These are phyloP conservation scores for Novumbra hubbsi DNA, from an alignment of 2,797 vertebrate genomes.

Conservation along the genomic window DNA sequence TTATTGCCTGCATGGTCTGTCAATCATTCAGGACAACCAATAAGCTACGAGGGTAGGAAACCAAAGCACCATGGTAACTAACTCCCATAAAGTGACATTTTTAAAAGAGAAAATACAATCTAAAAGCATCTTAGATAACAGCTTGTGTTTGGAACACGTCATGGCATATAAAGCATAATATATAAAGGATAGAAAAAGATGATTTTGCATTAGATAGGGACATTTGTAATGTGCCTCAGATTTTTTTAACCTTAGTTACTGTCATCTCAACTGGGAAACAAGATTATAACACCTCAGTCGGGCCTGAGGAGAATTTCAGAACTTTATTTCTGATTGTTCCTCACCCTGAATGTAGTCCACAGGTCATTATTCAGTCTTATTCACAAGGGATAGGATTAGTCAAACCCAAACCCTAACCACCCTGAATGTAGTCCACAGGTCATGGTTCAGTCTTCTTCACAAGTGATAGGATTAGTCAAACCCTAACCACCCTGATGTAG, in stretches of 20 bases:
- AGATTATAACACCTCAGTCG: constrained; percentile 38
- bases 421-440: too few relatives aligned
- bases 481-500: too few relatives aligned
- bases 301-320: too few relatives aligned
- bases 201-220: background rate
- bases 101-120: constrained; percentile 41
- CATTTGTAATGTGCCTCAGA: constrained; percentile 60
- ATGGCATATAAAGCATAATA: constrained; percentile 42
- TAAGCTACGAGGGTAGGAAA: constrained; percentile 21
- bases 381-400: too few relatives aligned
- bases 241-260: constrained; percentile 39
- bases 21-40: constrained; percentile 31
- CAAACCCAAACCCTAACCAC: too few relatives aligned
- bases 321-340: too few relatives aligned
- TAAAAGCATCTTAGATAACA: constrained; percentile 24
- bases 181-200: constrained; percentile 34
- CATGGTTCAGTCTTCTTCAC: too few relatives aligned
- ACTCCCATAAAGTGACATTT: constrained; percentile 52
- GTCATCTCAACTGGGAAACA: constrained; percentile 20
- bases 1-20: background rate
- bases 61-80: constrained; percentile 47
- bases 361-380: too few relatives aligned
- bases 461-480: too few relatives aligned
- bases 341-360: too few relatives aligned
- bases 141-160: constrained; percentile 64